Conservation (phyloP, 2,888 invertebrate species). For the Automeris io region DNA sequence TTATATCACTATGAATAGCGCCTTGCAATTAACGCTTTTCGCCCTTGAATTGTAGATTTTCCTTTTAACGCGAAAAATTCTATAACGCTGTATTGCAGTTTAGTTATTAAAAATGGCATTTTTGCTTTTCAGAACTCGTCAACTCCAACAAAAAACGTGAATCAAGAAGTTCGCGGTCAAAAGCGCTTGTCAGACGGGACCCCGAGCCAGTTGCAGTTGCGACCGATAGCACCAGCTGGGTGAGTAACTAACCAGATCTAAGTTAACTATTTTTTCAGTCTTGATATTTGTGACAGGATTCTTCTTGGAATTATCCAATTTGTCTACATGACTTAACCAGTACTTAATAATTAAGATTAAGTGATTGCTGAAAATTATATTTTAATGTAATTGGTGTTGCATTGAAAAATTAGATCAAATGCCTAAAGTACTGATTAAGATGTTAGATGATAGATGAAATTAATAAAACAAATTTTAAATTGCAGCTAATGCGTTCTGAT, state of each 20-base stretch:
- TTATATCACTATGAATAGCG: too few species aligned
- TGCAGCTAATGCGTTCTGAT: not conserved
- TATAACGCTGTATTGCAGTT: too few species aligned
- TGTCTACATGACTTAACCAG: not conserved
- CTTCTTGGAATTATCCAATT: not conserved
- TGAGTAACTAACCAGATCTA: conserved; percentile 30
- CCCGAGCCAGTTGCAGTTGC: conserved; percentile 60
- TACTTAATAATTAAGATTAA: conserved; percentile 1
- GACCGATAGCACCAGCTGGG: conserved; percentile 70
- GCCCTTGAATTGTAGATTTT: too few species aligned
- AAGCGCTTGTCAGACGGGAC: conserved; percentile 66
- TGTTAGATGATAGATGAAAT: not conserved
- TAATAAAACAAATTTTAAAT: not conserved
- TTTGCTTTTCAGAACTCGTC: conserved; percentile 43
- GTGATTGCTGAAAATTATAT: too few species aligned
- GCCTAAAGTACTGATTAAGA: not conserved
- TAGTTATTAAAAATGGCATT: not conserved
- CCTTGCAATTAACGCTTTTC: not conserved
- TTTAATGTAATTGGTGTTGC: not conserved
- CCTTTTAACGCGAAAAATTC: too few species aligned
- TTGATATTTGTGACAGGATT: not conserved
- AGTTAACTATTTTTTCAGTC: conserved; percentile 1
- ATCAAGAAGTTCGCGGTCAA: conserved; percentile 56
- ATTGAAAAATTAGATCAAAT: not conserved
- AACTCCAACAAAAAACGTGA: conserved; percentile 48